phyloP scores from a whole-genome alignment of 2,113 vertebrate genomes.

The Ceyx cyanopectus region DNA sequence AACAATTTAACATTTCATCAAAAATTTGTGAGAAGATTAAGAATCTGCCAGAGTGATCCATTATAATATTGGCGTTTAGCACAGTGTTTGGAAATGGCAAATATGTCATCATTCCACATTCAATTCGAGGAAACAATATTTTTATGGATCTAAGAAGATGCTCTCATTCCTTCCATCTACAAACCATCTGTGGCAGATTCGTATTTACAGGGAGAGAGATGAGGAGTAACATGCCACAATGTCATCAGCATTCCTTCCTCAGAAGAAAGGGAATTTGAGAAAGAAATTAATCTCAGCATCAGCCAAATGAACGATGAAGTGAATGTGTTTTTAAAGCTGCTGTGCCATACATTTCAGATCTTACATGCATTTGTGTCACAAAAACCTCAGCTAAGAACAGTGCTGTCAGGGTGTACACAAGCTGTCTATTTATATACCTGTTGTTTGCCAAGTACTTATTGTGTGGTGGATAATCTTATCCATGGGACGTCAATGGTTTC shows the following conservation, averaged over 20 bases:
- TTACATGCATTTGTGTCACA: neutral
- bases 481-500: neutral
- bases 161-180: constrained; percentile 48
- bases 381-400: neutral
- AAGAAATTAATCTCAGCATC: neutral
- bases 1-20: constrained; percentile 6
- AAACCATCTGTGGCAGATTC: constrained; percentile 43
- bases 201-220: constrained; percentile 38
- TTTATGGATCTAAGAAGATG: constrained; percentile 50
- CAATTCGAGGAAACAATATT: constrained; percentile 16
- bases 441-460: neutral
- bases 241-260: constrained; percentile 28
- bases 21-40: constrained; percentile 2
- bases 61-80: constrained; percentile 34
- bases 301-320: neutral
- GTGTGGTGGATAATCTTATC: too few species aligned
- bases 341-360: neutral
- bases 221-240: neutral
- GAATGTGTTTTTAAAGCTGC: neutral
- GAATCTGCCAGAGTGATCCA: neutral
- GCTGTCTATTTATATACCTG: neutral
- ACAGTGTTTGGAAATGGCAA: constrained; percentile 36
- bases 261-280: constrained; percentile 27
- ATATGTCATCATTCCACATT: constrained; percentile 33
- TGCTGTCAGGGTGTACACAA: accelerated